phyloP scores from a whole-genome alignment of 2,888 invertebrate genomes.

The Ariolimax columbianus region DNA sequence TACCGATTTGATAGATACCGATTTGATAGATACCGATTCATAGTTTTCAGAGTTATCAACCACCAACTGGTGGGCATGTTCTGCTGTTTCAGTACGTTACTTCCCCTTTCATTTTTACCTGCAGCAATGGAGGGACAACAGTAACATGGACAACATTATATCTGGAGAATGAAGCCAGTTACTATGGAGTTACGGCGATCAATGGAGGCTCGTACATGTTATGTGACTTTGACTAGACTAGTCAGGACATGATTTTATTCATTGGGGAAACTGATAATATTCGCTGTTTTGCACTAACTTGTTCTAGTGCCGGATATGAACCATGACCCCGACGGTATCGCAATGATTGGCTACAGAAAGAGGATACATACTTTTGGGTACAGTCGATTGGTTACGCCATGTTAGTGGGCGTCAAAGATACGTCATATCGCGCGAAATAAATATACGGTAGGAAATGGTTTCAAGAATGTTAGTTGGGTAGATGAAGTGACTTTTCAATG shows the following conservation, averaged over 20 bases:
- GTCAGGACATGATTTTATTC: background rate
- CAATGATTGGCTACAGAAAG: background rate
- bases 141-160: no score
- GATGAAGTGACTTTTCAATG: background rate
- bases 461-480: background rate
- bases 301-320: conserved; percentile 28
- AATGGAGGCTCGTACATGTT: background rate
- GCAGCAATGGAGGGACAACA: no score
- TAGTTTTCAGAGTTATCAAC: no score
- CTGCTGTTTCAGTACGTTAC: no score
- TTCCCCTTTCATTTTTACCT: no score
- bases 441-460: background rate
- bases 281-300: conserved; percentile 13
- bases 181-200: background rate
- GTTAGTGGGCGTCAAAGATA: conserved; percentile 19
- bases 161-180: background rate
- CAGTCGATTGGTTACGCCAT: conserved; percentile 28
- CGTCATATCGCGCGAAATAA: conserved; percentile 49
- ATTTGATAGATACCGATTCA: no score
- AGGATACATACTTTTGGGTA: conserved; percentile 26
- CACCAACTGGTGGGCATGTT: no score
- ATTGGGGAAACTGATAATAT: background rate
- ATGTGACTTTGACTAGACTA: background rate
- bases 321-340: background rate
- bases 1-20: no score